Base-by-base conservation (phyloP, 1,140 invertebrate genomes). In the Brachionus plicatilis region DNA sequence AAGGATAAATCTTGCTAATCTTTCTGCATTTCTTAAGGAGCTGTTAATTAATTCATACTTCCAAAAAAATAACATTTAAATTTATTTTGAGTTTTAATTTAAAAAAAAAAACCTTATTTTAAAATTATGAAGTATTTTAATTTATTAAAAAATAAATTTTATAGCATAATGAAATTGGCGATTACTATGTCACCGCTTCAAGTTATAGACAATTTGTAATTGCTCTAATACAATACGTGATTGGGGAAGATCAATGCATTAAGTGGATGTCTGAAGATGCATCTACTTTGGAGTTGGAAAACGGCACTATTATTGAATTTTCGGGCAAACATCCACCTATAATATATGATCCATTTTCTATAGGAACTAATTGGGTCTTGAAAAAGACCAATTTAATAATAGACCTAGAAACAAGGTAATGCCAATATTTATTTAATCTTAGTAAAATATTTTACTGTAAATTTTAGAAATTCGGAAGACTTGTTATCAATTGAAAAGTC, bases 191-290 rank as follows among this genome's bases (percentile, higher is more conserved):
- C 20, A 76, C n/a, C 12, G 72, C 43, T n/a, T 65, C 79, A 11
- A 82, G 79, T 27, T 83, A 83, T 83, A 56, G 82, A 53, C 82
- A 68, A 72, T 68, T 83, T 50, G 14, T 83, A 47, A 68, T 72
- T 17, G 45, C 65, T 45, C 33, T 83, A 33, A 83, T 83, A 37
- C 47, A 83, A 41, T 83, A 56, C 20, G 8, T 83, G 20, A 53
- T 72, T 33, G 82, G 82, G 2, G 43, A 83, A 68, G 47, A 72
- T 45, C 29, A 43, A 14, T 50, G 24, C 27, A 37, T 29, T 11
- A 60, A 83, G 53, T 83, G 82, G 82, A 50, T 83, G 43, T n/a
- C 14, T 47, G 41, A 50, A 82, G 33, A 68, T 68, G 53, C 65
- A 29, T 45, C 53, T 68, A 33, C 50, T 20, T 37, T 82, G 9